phyloP scores from a whole-genome alignment of 2,113 vertebrate genomes.

The Ctenodactylus gundi region DNA sequence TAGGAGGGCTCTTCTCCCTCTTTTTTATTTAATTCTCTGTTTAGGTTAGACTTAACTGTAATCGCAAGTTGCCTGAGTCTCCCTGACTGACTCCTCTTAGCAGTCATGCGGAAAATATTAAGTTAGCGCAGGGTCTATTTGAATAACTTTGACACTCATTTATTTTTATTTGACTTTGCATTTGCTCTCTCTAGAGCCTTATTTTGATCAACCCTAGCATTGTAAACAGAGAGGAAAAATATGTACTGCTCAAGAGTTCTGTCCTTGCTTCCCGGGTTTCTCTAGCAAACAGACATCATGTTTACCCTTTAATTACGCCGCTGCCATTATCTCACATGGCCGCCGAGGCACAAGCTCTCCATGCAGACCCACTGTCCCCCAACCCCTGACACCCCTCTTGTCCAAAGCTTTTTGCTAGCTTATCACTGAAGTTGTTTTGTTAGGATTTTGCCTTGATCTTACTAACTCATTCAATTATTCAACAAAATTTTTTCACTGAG shows the following conservation, averaged over 20 bases:
- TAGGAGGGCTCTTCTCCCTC: neutral
- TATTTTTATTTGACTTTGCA: constrained; percentile 20
- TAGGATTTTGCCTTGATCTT: neutral
- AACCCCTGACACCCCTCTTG: neutral
- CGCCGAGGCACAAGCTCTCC: neutral
- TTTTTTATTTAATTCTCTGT: neutral
- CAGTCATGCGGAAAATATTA: neutral
- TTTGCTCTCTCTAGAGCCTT: neutral
- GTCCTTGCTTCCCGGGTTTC: neutral
- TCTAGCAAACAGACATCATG: neutral
- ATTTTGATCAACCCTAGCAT: neutral
- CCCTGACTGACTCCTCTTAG: neutral
- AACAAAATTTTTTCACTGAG: neutral
- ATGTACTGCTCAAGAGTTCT: neutral
- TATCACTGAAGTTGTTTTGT: neutral
- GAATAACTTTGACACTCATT: neutral
- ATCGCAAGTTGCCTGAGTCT: neutral
- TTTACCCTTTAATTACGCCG: neutral
- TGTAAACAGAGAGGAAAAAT: neutral
- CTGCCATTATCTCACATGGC: neutral
- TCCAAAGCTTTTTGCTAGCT: neutral
- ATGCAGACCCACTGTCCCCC: neutral
- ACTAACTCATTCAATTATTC: neutral
- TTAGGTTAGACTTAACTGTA: neutral
- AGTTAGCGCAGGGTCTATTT: neutral